Evolutionary conservation across 1,140 invertebrate genomes (phyloP), one percentile per base, ranked within the genome.

Genomic region (Meloidogyne hapla): DNA sequence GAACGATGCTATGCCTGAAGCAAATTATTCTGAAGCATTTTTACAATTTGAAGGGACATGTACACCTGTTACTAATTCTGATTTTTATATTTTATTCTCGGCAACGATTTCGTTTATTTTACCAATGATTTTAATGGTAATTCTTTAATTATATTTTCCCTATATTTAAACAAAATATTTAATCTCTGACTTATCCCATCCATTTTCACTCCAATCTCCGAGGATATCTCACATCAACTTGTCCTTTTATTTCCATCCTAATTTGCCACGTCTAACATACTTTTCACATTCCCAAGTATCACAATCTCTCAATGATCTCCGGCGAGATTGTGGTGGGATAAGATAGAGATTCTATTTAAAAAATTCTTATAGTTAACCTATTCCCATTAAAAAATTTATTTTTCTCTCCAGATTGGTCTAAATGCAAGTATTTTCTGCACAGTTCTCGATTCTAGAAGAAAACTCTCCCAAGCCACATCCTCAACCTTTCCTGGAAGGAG

Each of bases 71-170:
- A 77, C 80, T 21, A 78, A 75, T 33, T 79, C 77, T 42, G 69
- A 82, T 69, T 71, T 74, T 56, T 85, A 87, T 72, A 85, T 85
- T 75, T 63, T 85, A n/a, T 87, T 85, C 66, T 87, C 85, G 10
- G 84, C 84, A 45, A 66, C 79, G 28, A 79, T 85, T 67, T 86
- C 84, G 6, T 85, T 85, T 69, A 80, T 85, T 62, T 48, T 81
- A 23, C 84, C 84, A 18, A 82, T 85, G 71, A 76, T 87, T 74
- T 69, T 85, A 12, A 84, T 85, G 83, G 80, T 83, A 12, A 26
- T 74, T 10, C n/a, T 23, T 21, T 68, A 23, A 45, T 68, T 33
- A 4, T 38, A 25, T 6, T 4, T n/a, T n/a, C n/a, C n/a, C n/a
- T n/a, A n/a, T n/a, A n/a, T n/a, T n/a, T n/a, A n/a, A n/a, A n/a